Conservation (phyloP, 2,888 invertebrate species). For the Corythucha ciliata region DNA sequence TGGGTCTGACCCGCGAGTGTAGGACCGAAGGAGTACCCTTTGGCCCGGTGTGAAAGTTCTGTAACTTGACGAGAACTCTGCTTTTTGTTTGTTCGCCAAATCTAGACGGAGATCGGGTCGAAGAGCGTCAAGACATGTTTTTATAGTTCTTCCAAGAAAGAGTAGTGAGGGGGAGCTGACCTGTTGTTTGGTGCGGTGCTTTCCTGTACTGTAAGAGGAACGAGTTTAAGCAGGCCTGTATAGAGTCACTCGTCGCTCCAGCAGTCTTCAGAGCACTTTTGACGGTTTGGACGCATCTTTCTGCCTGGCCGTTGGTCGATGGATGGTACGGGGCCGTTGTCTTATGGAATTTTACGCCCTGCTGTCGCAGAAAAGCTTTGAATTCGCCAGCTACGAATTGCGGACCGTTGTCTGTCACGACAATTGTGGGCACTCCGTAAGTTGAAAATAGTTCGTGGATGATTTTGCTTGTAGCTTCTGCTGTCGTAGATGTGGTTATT, state of each 20-base stretch:
- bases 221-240: constrained; percentile 4
- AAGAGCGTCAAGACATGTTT: constrained; percentile 10
- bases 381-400: constrained; percentile 30
- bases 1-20: neutral
- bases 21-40: neutral
- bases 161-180: constrained; percentile 15
- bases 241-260: constrained; percentile 11
- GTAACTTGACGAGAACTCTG: neutral
- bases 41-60: neutral
- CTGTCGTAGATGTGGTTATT: constrained; percentile 23
- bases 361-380: constrained; percentile 24
- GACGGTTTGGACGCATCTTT: constrained; percentile 19
- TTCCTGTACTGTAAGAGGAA: constrained; percentile 16
- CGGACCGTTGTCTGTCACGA: constrained; percentile 31
- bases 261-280: constrained; percentile 7
- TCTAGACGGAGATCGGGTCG: neutral
- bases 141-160: constrained; percentile 10
- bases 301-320: constrained; percentile 15
- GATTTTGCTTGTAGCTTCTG: constrained; percentile 24
- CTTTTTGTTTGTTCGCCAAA: neutral
- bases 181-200: constrained; percentile 13
- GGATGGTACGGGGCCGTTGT: constrained; percentile 23
- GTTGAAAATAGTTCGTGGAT: constrained; percentile 26
- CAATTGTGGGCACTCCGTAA: constrained; percentile 27
- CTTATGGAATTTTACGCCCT: constrained; percentile 30